Evolutionary conservation across 1,140 invertebrate genomes (phyloP).

Genomic region (Lordiphosa stackelbergi): DNA sequence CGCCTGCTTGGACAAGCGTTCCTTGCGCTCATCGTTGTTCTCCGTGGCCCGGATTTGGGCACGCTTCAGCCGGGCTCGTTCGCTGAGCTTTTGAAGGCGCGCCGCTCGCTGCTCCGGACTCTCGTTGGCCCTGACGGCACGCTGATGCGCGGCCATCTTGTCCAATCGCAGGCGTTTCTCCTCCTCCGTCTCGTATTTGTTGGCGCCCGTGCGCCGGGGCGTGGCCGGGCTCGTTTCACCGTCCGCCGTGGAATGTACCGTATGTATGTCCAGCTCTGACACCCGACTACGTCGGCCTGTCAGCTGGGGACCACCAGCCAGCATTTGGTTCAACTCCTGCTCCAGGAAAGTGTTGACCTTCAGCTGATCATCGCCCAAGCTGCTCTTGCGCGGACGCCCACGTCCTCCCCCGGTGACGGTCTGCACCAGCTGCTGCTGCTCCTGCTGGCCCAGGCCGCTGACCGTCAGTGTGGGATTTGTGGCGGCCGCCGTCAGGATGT

Average conservation of each 20-base stretch:
- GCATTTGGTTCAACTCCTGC: constrained; percentile 72
- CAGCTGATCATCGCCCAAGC: constrained; percentile 46
- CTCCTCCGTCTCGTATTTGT: constrained; percentile 72
- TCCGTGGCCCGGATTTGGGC: constrained; percentile 69
- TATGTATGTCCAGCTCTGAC: constrained; percentile 48
- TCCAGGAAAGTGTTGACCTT: constrained; percentile 68
- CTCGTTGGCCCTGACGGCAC: constrained; percentile 78
- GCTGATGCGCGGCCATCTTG: constrained; percentile 76
- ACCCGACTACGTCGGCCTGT: constrained; percentile 22
- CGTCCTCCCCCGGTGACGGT: constrained; percentile 49
- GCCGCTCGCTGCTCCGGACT: constrained; percentile 78
- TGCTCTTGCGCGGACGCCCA: constrained; percentile 65
- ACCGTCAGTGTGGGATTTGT: constrained; percentile 50
- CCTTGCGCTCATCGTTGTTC: constrained; percentile 66
- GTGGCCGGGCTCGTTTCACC: constrained; percentile 33
- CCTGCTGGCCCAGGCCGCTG: constrained; percentile 29
- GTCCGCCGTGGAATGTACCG: constrained; percentile 67
- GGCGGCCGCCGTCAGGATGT: constrained; percentile 43
- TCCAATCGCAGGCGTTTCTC: constrained; percentile 70
- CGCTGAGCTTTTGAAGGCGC: constrained; percentile 75
- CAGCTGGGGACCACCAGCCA: constrained; percentile 50
- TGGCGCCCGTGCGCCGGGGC: constrained; percentile 50
- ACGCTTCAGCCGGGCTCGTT: constrained; percentile 70
- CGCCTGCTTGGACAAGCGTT: constrained; percentile 69
- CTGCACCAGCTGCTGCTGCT: constrained; percentile 37